A percentile compares a stretch with the other conserved stretches of the same genome.
Evolutionary conservation across 2,113 vertebrate species (phyloP).

Genomic region (Australoheros scitulus): DNA sequence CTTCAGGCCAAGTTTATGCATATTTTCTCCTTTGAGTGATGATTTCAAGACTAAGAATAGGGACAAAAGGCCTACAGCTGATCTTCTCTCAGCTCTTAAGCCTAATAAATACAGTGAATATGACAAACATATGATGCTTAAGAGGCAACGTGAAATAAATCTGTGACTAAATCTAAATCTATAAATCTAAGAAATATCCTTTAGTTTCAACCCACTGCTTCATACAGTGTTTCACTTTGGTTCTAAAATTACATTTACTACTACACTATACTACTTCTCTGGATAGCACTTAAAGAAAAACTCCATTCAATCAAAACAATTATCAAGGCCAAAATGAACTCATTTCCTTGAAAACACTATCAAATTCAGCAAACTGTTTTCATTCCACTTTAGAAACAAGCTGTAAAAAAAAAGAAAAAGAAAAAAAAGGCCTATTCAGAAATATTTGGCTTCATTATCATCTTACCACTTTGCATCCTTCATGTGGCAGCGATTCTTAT

Average conservation of each 20-base stretch:
- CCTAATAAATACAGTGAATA: neutral
- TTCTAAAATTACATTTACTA: neutral
- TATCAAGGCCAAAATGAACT: slow-evolving; percentile 10
- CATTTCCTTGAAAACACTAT: slow-evolving; percentile 22
- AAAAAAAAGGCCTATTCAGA: neutral
- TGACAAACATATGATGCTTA: neutral
- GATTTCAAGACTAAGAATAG: neutral
- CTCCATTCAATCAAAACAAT: neutral
- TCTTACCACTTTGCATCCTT: slow-evolving; percentile 17
- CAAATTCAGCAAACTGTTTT: slow-evolving; percentile 20
- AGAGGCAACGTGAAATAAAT: neutral
- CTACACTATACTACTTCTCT: neutral
- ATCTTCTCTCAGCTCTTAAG: neutral
- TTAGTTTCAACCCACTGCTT: neutral
- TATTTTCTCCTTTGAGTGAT: slow-evolving; percentile 6
- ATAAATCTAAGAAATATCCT: neutral
- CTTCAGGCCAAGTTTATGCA: slow-evolving; percentile 21
- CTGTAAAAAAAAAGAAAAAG: neutral
- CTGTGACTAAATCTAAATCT: neutral
- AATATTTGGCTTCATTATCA: slow-evolving; percentile 21
- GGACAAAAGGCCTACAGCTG: slow-evolving; percentile 23
- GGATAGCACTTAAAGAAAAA: neutral
- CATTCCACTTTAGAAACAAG: neutral
- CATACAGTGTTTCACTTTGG: neutral
- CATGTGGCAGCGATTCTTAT: slow-evolving; percentile 25